A percentile compares a stretch with the other conserved stretches of the same genome.
These are phyloP conservation scores for Asbolus verrucosus DNA, from an alignment of 1,140 invertebrate species.

Conservation along the genomic window DNA sequence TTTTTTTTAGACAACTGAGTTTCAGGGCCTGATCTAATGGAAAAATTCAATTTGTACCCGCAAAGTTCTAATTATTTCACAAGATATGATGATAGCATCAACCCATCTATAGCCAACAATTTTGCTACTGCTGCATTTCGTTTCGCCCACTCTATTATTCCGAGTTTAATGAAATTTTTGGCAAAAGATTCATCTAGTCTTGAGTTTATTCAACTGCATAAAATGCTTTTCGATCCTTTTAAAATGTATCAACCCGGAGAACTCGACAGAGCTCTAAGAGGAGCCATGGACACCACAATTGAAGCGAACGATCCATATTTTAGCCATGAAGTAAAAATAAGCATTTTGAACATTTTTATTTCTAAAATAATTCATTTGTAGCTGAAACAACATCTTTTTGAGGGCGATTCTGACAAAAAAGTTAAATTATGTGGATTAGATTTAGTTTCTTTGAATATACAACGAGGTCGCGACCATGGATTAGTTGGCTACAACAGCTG, in stretches of 20 bases:
- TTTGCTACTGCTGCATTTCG: constrained; percentile 93
- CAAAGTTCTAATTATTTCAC: constrained; percentile 71
- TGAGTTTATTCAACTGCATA: constrained; percentile 79
- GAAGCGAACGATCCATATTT: constrained; percentile 78
- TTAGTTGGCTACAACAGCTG: constrained; percentile 83
- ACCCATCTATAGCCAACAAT: constrained; percentile 88
- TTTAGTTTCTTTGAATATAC: constrained; percentile 87
- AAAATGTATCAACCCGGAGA: constrained; percentile 74
- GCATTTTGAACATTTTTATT: constrained; percentile 43
- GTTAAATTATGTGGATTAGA: constrained; percentile 78
- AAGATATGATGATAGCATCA: constrained; percentile 77
- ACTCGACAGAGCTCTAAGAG: constrained; percentile 72
- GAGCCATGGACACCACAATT: constrained; percentile 75
- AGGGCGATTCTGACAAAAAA: constrained; percentile 64
- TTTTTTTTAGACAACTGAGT: constrained; percentile 16
- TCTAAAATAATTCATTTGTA: constrained; percentile 63
- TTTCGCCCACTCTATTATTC: constrained; percentile 90
- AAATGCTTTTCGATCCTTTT: constrained; percentile 88
- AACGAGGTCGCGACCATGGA: constrained; percentile 90
- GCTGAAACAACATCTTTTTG: constrained; percentile 82
- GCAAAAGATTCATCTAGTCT: constrained; percentile 70
- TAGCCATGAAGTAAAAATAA: constrained; percentile 71
- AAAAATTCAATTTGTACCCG: constrained; percentile 72
- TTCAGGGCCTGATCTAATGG: constrained; percentile 70
- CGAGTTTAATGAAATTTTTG: constrained; percentile 77